A percentile compares a stretch with the other conserved stretches of the same genome.
Conservation (phyloP, 2,113 vertebrate genomes). For the Dromas ardeola region DNA sequence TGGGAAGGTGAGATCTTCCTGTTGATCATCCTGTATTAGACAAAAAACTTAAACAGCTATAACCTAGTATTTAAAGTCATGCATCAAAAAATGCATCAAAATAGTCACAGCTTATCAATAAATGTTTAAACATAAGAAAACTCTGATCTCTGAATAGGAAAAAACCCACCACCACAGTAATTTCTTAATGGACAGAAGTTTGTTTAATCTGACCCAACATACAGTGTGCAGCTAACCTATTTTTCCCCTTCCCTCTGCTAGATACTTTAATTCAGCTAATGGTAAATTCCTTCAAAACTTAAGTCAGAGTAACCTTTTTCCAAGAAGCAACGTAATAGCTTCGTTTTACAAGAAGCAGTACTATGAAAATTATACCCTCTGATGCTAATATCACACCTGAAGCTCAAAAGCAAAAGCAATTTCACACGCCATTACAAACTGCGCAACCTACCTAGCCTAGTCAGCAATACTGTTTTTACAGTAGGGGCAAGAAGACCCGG, state of each 20-base stretch:
- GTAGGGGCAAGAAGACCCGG: neutral
- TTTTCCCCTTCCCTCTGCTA: neutral
- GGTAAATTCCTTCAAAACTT: neutral
- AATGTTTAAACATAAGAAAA: neutral
- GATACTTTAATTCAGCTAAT: neutral
- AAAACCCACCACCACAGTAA: neutral
- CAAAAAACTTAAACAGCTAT: neutral
- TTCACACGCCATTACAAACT: neutral
- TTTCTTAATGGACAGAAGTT: neutral
- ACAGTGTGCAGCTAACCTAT: fast-evolving
- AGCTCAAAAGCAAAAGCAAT: neutral
- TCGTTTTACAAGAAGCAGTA: neutral
- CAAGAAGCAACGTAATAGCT: neutral
- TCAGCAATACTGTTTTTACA: neutral
- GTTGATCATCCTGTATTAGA: constrained; percentile 58
- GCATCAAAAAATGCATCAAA: neutral
- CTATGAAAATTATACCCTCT: neutral
- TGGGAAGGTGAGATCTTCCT: constrained; percentile 78
- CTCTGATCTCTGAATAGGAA: neutral
- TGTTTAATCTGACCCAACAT: neutral
- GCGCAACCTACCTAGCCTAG: neutral
- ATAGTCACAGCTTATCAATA: neutral
- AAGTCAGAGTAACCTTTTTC: neutral
- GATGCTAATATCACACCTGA: neutral
- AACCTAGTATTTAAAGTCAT: neutral